phyloP scores from a whole-genome alignment of 2,113 vertebrate species.

The Sminthopsis crassicaudata region DNA sequence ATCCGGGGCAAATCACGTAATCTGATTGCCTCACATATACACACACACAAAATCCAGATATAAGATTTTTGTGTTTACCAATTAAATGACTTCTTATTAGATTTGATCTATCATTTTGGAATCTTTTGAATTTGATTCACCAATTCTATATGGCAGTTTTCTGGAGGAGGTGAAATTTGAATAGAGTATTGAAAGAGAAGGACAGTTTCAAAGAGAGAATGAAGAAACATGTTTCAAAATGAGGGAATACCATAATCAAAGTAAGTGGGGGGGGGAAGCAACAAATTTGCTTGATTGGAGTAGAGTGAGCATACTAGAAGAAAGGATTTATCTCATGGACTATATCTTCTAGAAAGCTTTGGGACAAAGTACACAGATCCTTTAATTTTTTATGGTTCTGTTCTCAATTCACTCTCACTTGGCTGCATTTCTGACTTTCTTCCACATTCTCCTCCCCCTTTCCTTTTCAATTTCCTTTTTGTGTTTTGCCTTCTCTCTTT shows the following conservation, averaged over 20 bases:
- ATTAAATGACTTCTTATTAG: background rate
- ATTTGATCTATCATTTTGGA: background rate
- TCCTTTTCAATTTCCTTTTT: background rate
- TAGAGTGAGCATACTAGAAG: background rate
- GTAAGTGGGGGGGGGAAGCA: background rate
- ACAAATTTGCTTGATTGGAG: background rate
- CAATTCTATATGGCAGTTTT: background rate
- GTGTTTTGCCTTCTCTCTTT: background rate
- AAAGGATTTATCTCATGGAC: background rate
- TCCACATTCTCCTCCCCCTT: background rate
- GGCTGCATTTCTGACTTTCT: background rate
- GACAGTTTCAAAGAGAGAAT: background rate
- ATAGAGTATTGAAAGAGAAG: background rate
- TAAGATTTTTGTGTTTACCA: background rate
- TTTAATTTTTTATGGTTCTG: background rate
- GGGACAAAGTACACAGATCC: background rate
- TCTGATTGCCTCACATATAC: too few relatives aligned
- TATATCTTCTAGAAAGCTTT: background rate
- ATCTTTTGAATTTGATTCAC: background rate
- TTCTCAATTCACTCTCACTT: rapidly evolving
- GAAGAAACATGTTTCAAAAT: background rate
- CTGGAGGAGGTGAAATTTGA: background rate
- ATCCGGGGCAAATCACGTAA: too few relatives aligned
- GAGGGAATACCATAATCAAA: background rate
- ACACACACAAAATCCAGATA: too few relatives aligned